Base-by-base conservation (phyloP, 2,888 invertebrate species). In the Gastrophysa polygoni region DNA sequence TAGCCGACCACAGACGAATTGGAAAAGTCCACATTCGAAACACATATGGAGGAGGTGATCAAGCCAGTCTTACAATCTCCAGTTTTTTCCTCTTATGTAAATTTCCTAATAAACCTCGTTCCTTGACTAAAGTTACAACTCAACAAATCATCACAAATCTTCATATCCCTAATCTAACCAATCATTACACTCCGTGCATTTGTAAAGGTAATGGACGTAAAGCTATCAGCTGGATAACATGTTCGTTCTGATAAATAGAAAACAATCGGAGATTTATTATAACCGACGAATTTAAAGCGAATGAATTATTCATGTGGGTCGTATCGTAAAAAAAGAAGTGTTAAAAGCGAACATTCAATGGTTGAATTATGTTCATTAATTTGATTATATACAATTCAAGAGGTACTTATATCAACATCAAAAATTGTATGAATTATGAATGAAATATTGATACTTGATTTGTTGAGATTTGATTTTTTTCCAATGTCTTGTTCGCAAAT, bases 321-420 rank as follows among this genome's bases (percentile, higher is more conserved):
- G 14, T 43, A 59, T 11, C n/a, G 14, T n/a, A 63, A 48, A 60
- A 61, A 63, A 61, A 61, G 61, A 63, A 58, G 67, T 61, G 67
- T 64, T 62, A 62, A 61, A 62, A 62, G 59, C 59, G 57, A 59
- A 58, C 50, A 52, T 61, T 64, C 61, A 62, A 67, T 64, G 64
- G 63, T 34, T 64, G 57, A 67, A 63, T 65, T 67, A 64, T 64
- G 63, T 63, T 56, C 66, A 63, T 61, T 56, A 66, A 61, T 59
- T 57, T 50, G 57, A 66, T 59, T 61, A 63, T 51, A 54, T 32
- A 38, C 14, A 38, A 38, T 14, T 38, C 38, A 38, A 14, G 2
- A 14, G 38, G n/a, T n/a, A n/a, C n/a, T 14, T 38, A 38, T 38
- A 3, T 38, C 2, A 38, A 38, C 38, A 38, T 3, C 38, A 14